These are phyloP conservation scores for Drosophila neotestacea DNA, from an alignment of 2,888 invertebrate species.

Conservation along the genomic window DNA sequence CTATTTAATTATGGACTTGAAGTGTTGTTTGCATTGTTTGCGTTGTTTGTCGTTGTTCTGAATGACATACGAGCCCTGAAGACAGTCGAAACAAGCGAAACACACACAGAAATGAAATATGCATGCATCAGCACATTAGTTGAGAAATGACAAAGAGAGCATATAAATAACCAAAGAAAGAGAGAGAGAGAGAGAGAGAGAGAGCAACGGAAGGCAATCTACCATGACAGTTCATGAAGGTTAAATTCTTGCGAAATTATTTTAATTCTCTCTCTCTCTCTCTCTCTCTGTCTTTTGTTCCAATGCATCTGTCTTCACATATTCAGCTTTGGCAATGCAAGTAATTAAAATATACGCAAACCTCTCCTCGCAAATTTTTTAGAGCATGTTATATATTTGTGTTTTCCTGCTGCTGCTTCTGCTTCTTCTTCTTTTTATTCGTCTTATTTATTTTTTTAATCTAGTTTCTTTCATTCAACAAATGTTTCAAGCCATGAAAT, in stretches of 20 bases:
- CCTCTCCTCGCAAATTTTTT: constrained; percentile 46
- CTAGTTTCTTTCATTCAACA: constrained; percentile 41
- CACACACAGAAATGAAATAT: constrained; percentile 43
- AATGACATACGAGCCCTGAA: constrained; percentile 64
- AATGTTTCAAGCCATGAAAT: constrained; percentile 61
- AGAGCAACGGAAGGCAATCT: constrained; percentile 60
- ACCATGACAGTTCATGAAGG: constrained; percentile 76
- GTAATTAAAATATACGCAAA: constrained; percentile 68
- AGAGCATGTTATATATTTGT: constrained; percentile 51
- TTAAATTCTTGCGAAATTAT: constrained; percentile 76
- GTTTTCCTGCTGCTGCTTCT: background rate
- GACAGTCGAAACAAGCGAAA: constrained; percentile 34
- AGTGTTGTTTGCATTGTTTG: constrained; percentile 52
- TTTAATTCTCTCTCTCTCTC: constrained; percentile 26
- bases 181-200: background rate
- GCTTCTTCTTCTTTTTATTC: constrained; percentile 2
- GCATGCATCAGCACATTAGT: constrained; percentile 55
- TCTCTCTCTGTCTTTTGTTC: background rate
- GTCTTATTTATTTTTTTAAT: background rate
- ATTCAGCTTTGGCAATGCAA: constrained; percentile 36
- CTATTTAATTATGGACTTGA: constrained; percentile 41
- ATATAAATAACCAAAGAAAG: background rate
- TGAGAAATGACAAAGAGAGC: background rate
- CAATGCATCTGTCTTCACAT: background rate
- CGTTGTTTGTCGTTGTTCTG: constrained; percentile 45